Conservation (phyloP, 2,888 invertebrate genomes). For the Nomada fucata region DNA sequence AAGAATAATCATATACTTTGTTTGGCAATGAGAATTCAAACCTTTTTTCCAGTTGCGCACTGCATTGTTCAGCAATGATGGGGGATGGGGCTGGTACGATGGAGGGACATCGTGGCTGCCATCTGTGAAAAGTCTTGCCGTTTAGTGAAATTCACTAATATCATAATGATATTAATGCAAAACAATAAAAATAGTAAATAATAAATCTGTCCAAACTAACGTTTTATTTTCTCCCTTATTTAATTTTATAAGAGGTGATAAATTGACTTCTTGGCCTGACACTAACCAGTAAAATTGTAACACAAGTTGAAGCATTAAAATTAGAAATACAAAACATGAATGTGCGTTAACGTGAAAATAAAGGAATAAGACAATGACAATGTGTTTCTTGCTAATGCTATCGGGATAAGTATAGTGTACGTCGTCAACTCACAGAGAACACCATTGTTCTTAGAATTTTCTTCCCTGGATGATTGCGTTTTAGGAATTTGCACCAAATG, state of each 20-base stretch:
- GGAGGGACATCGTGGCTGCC: conserved; percentile 82
- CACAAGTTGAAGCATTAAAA: neutral
- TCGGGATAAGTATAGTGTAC: neutral
- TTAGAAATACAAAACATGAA: neutral
- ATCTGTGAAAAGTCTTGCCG: conserved; percentile 82
- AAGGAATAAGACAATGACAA: neutral
- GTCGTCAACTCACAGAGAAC: conserved; percentile 78
- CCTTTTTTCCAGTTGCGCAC: conserved; percentile 83
- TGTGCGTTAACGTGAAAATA: neutral
- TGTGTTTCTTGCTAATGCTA: no score
- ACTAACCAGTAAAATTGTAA: neutral
- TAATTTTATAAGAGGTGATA: neutral
- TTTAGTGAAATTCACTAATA: conserved; percentile 79
- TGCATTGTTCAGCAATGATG: conserved; percentile 81
- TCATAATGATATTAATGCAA: conserved; percentile 50
- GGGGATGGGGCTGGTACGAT: conserved; percentile 82
- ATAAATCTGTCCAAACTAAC: neutral
- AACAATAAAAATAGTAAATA: conserved; percentile 33
- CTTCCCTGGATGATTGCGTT: conserved; percentile 76
- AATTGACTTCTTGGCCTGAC: neutral
- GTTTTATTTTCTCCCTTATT: no score
- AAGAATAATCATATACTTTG: conserved; percentile 54
- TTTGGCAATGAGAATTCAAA: conserved; percentile 77
- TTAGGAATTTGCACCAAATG: conserved; percentile 89
- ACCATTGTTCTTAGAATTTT: conserved; percentile 80